Evolutionary conservation across 2,888 invertebrate species (phyloP).

Genomic region (Julus scandinavius): DNA sequence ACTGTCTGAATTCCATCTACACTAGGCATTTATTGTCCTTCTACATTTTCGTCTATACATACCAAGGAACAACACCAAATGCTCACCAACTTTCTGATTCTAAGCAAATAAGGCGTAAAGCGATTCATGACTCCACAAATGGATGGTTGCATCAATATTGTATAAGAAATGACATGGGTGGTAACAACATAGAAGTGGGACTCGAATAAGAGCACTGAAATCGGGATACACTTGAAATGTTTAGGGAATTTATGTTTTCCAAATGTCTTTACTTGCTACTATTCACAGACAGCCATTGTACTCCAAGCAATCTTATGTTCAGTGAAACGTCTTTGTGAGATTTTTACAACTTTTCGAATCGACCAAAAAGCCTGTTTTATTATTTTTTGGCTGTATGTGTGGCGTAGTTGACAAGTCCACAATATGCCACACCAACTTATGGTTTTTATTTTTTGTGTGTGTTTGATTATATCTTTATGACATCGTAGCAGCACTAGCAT

Average conservation of each 20-base stretch:
- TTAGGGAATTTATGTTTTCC: not conserved
- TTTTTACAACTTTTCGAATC: slow-evolving; percentile 3
- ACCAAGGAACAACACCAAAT: too few species aligned
- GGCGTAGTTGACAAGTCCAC: not conserved
- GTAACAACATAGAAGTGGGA: not conserved
- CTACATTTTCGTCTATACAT: too few species aligned
- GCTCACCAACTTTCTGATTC: too few species aligned
- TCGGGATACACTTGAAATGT: not conserved
- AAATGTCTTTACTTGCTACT: not conserved
- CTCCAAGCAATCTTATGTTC: not conserved
- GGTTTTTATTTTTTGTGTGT: not conserved
- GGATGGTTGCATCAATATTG: too few species aligned
- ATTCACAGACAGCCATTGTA: not conserved
- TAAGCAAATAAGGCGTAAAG: too few species aligned
- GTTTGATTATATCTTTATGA: slow-evolving; percentile 6
- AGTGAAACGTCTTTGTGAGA: not conserved
- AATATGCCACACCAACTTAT: not conserved
- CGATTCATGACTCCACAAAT: too few species aligned
- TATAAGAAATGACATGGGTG: not conserved
- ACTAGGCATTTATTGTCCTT: too few species aligned
- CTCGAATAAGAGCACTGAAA: not conserved
- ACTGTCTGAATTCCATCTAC: too few species aligned
- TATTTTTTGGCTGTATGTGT: not conserved
- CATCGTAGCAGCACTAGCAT: slow-evolving; percentile 1
- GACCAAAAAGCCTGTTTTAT: not conserved